Evolutionary conservation across 2,888 invertebrate species (phyloP), one percentile per base, ranked within the genome.

Genomic region (Argyresthia albistria): DNA sequence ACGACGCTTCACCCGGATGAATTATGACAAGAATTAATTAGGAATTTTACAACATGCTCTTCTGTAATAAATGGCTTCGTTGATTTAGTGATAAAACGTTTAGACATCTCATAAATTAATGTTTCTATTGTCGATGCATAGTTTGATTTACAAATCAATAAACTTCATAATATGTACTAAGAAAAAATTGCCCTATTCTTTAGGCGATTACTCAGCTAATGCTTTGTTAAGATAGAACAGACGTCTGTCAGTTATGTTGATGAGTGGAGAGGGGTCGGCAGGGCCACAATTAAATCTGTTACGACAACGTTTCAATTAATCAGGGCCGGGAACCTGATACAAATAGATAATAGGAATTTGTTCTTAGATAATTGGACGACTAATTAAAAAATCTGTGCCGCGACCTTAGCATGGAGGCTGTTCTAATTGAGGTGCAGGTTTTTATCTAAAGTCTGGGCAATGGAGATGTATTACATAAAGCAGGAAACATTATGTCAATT

Each of bases 1-100:
- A 55, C 43, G 48, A 25, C 42, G 42, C 60, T 56, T 60, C 62
- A 57, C 63, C 69, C 67, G 70, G 73, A 74, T 72, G 70, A 72
- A 68, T 61, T 62, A 64, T 65, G 65, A 64, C 70, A 63, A 60
- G 60, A 60, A 66, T 63, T 65, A 70, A 48, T 48, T 14, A 48
- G 15, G 37, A 37, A 37, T 37, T 48, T 45, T 45, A 45, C 15
- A 45, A 45, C 15, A 15, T 45, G 9, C 45, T 14, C n/a, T 14
- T 4, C 7, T 4, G 9, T 45, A 45, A 45, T 14, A 43, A 43
- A 45, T 9, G 8, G 12, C 15, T 7, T 45, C 14, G 45, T 15
- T 15, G 45, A 7, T 15, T 45, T 39, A 39, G 39, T 45, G 6
- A 45, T 8, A 14, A 12, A 14, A n/a, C 14, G 45, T 45, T 45